phyloP scores from a whole-genome alignment of 2,113 vertebrate species.

The Vulpes lagopus region DNA sequence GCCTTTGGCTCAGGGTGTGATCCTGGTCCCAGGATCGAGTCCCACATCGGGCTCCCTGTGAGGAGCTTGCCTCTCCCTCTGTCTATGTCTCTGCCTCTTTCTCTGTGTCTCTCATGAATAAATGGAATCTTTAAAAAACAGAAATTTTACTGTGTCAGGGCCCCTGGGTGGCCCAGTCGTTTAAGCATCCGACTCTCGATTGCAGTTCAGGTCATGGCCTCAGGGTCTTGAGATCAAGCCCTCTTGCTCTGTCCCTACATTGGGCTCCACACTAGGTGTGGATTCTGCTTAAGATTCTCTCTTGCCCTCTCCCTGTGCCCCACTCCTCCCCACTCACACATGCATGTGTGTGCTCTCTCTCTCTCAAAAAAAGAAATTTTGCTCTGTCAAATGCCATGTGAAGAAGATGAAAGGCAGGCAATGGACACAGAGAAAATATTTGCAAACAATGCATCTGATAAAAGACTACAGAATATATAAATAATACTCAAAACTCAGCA shows the following conservation, averaged over 20 bases:
- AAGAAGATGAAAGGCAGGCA: conserved; percentile 25
- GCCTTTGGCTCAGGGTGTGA: too few species aligned
- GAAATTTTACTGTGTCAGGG: not conserved
- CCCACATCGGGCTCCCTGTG: too few species aligned
- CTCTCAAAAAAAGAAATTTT: not conserved
- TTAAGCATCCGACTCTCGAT: not conserved
- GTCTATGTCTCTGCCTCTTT: too few species aligned
- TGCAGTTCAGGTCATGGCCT: not conserved
- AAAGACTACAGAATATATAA: conserved; percentile 16
- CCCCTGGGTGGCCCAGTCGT: not conserved
- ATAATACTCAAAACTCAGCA: not conserved
- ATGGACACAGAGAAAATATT: not conserved
- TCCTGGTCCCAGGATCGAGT: too few species aligned
- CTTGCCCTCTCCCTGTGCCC: not conserved
- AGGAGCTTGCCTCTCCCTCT: too few species aligned
- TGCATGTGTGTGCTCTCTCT: not conserved
- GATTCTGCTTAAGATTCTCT: not conserved
- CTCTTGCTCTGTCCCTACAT: not conserved
- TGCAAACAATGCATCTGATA: conserved; percentile 1
- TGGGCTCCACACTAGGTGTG: not conserved
- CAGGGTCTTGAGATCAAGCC: not conserved
- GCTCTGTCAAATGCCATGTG: not conserved
- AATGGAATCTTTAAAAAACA: too few species aligned
- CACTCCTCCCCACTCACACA: not conserved
- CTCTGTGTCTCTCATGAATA: too few species aligned